Percentiles rank a stretch among this genome's conserved stretches.
phyloP scores from a whole-genome alignment of 1,140 invertebrate genomes.

The Zaprionus taronus region DNA sequence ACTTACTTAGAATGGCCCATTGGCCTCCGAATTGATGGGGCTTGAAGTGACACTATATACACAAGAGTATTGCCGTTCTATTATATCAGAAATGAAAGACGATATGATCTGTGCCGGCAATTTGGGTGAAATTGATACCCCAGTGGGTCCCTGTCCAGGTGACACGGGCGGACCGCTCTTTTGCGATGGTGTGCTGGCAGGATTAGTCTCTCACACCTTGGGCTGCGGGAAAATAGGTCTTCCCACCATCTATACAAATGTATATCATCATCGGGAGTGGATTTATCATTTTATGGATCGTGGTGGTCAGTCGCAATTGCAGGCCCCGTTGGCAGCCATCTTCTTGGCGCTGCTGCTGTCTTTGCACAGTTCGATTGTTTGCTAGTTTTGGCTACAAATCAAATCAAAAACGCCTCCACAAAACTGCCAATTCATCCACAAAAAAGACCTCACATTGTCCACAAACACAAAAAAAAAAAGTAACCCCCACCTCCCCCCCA shows the following conservation, averaged over 20 bases:
- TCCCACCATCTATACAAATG: slow-evolving; percentile 25
- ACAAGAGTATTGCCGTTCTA: not conserved
- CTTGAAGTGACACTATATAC: not conserved
- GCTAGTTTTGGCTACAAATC: slow-evolving; percentile 9
- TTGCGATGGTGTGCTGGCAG: slow-evolving; percentile 17
- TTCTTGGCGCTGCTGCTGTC: not conserved
- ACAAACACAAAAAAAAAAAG: not conserved
- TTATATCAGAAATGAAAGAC: slow-evolving; percentile 6
- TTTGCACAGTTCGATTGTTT: not conserved
- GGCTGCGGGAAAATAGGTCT: not conserved
- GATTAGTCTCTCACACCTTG: slow-evolving; percentile 30
- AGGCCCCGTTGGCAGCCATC: not conserved
- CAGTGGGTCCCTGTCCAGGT: slow-evolving; percentile 50
- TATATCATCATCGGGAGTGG: slow-evolving; percentile 30
- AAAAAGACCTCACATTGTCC: slow-evolving; percentile 27
- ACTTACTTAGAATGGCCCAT: slow-evolving; percentile 36
- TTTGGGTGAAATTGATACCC: not conserved
- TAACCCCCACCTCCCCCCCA: not conserved
- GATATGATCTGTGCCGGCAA: slow-evolving; percentile 65
- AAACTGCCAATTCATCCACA: slow-evolving; percentile 29
- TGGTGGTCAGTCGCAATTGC: slow-evolving; percentile 3
- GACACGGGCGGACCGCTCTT: slow-evolving; percentile 46
- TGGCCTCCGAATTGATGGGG: slow-evolving; percentile 31
- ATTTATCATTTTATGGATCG: slow-evolving; percentile 30
- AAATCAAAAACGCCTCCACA: slow-evolving; percentile 12